phyloP scores from a whole-genome alignment of 2,888 invertebrate genomes.

The Merodon equestris region DNA sequence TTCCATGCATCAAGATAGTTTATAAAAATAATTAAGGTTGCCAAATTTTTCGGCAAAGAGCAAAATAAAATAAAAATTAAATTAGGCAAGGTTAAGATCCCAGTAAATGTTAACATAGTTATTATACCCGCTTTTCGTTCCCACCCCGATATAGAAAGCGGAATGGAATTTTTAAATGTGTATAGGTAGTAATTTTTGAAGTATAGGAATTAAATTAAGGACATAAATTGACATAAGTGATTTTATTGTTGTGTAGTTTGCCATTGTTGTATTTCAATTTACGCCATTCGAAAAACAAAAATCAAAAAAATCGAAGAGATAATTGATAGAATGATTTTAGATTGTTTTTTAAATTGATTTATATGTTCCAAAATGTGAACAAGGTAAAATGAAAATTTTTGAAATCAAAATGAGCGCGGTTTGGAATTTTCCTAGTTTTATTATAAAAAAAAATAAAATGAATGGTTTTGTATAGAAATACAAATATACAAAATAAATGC shows the following conservation, averaged over 20 bases:
- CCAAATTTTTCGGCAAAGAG: conserved; percentile 42
- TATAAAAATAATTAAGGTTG: conserved; percentile 32
- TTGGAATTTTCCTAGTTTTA: conserved; percentile 69
- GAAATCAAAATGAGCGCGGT: conserved; percentile 66
- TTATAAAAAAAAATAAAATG: conserved; percentile 4
- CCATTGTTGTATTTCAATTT: conserved; percentile 60
- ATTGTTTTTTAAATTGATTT: conserved; percentile 25
- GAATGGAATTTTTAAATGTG: conserved; percentile 33
- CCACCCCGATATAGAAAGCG: conserved; percentile 1
- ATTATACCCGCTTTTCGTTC: conserved; percentile 36
- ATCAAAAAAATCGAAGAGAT: conserved; percentile 14
- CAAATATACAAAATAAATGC: too few species aligned
- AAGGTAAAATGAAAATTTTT: conserved; percentile 23
- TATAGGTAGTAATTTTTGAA: conserved; percentile 46
- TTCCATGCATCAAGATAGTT: conserved; percentile 20
- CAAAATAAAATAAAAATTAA: conserved; percentile 22
- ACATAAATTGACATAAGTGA: conserved; percentile 36
- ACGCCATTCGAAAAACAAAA: conserved; percentile 32
- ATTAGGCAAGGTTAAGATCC: conserved; percentile 38
- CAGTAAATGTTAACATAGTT: conserved; percentile 54
- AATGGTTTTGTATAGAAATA: neutral
- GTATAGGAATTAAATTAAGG: conserved; percentile 2
- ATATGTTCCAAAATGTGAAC: conserved; percentile 23
- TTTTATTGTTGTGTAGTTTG: conserved; percentile 69
- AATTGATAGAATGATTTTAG: conserved; percentile 39